A percentile compares a stretch with the other conserved stretches of the same genome.
phyloP scores from a whole-genome alignment of 2,113 vertebrate genomes.

The Brienomyrus longianalis region DNA sequence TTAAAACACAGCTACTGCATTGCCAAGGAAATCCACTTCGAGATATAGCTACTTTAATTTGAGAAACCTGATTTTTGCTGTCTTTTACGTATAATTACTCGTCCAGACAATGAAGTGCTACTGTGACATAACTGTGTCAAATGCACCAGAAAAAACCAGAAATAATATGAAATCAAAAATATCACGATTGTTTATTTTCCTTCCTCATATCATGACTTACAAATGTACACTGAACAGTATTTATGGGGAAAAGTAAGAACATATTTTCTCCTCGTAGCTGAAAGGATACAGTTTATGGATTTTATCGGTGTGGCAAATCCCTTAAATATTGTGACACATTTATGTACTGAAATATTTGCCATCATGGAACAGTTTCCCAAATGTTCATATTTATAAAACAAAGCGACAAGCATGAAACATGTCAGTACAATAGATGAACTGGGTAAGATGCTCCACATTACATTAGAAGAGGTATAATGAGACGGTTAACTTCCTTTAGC shows the following conservation, averaged over 20 bases:
- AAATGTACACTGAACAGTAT: neutral
- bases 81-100: neutral
- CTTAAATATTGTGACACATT: neutral
- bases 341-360: neutral
- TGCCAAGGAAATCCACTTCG: neutral
- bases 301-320: neutral
- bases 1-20: neutral
- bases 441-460: neutral
- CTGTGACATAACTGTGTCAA: neutral
- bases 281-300: neutral
- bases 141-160: neutral
- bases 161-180: neutral
- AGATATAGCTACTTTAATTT: neutral
- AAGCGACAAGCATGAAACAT: neutral
- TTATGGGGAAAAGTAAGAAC: neutral
- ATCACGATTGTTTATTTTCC: neutral
- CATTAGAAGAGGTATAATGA: neutral
- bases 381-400: constrained; percentile 12
- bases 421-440: neutral
- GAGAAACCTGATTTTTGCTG: neutral
- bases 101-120: neutral
- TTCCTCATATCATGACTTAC: neutral
- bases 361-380: neutral
- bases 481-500: neutral
- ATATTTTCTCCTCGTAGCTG: neutral